phyloP scores from a whole-genome alignment of 2,113 vertebrate species.

The Sigmodon hispidus region DNA sequence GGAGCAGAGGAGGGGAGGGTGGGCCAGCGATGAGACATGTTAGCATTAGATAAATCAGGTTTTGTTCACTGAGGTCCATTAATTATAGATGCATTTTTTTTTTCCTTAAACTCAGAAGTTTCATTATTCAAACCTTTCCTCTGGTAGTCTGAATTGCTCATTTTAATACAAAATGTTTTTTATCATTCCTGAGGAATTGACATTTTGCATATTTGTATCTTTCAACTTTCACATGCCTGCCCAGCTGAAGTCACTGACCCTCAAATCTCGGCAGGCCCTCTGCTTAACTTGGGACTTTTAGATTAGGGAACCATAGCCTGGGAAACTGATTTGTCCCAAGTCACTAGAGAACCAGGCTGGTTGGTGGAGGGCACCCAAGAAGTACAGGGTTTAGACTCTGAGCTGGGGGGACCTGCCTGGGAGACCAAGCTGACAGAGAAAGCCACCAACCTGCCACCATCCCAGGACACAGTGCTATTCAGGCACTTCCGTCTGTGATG shows the following conservation, averaged over 20 bases:
- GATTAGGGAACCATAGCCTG: neutral
- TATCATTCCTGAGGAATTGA: neutral
- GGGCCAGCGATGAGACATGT: neutral
- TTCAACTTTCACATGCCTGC: neutral
- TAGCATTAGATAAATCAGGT: neutral
- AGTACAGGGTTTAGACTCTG: neutral
- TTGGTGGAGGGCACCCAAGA: neutral
- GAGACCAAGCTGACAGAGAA: neutral
- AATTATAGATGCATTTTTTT: neutral
- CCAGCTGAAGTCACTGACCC: too few species aligned
- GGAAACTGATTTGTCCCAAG: neutral
- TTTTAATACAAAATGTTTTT: neutral
- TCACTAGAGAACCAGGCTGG: neutral
- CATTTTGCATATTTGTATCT: neutral
- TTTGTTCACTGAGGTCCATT: neutral
- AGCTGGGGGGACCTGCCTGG: neutral
- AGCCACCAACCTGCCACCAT: neutral
- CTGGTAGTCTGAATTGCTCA: neutral
- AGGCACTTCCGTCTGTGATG: too few species aligned
- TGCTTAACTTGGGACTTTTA: neutral
- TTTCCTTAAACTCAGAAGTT: neutral
- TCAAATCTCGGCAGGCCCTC: neutral
- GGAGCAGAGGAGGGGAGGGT: neutral
- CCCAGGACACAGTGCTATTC: fast-evolving
- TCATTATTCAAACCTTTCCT: neutral